These are phyloP conservation scores for Nasonia oneida DNA, from an alignment of 2,888 invertebrate genomes.

Conservation along the genomic window DNA sequence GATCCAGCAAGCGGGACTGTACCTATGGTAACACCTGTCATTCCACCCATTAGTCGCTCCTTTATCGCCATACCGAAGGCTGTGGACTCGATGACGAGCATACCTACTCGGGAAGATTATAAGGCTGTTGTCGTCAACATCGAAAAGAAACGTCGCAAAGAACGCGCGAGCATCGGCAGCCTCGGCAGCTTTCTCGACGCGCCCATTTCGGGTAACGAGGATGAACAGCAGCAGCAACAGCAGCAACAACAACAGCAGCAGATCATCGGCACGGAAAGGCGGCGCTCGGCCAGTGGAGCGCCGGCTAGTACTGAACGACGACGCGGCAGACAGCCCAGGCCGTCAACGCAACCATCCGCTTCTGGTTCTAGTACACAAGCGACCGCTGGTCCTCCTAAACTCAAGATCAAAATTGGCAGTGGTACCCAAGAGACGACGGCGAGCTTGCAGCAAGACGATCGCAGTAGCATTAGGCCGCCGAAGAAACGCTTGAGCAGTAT, in stretches of 20 bases:
- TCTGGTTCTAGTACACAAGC: conserved; percentile 72
- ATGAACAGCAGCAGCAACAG: conserved; percentile 48
- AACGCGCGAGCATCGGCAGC: conserved; percentile 71
- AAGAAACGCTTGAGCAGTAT: conserved; percentile 87
- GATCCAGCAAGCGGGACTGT: conserved; percentile 83
- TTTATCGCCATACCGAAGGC: conserved; percentile 93
- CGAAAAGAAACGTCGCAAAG: conserved; percentile 85
- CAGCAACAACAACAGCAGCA: conserved; percentile 14
- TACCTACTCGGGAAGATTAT: conserved; percentile 92
- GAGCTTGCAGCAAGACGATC: conserved; percentile 69
- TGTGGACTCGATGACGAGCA: conserved; percentile 92
- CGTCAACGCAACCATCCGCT: conserved; percentile 76
- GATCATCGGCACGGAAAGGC: conserved; percentile 72
- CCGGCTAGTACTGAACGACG: conserved; percentile 75
- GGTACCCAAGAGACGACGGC: conserved; percentile 80
- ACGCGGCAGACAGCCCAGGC: conserved; percentile 73
- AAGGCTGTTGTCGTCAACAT: conserved; percentile 83
- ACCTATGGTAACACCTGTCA: conserved; percentile 82
- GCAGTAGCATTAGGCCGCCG: conserved; percentile 83
- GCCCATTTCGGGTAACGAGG: not conserved
- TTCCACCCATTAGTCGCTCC: conserved; percentile 84
- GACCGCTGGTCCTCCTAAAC: conserved; percentile 77
- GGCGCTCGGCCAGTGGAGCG: conserved; percentile 70
- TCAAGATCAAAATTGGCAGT: conserved; percentile 89
- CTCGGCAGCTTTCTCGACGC: conserved; percentile 22